Percentiles rank a stretch among this genome's conserved stretches.
These are phyloP conservation scores for Polydrusus cervinus DNA, from an alignment of 2,888 invertebrate genomes.

Conservation along the genomic window DNA sequence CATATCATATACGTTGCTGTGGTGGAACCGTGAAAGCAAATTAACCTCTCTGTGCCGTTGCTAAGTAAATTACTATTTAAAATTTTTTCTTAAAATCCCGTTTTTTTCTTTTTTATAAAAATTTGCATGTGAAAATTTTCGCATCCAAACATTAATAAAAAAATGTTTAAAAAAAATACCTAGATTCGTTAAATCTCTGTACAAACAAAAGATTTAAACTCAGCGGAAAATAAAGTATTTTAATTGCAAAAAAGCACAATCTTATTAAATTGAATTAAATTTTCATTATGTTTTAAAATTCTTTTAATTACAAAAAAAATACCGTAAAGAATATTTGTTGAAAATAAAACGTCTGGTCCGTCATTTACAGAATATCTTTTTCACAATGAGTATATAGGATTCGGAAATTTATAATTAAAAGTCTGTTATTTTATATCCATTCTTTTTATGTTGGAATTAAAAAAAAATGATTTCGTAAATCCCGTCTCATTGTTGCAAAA, in stretches of 20 bases:
- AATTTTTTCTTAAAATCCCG: too few species aligned
- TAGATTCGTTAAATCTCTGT: too few species aligned
- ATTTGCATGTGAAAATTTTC: too few species aligned
- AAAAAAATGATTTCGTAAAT: background rate
- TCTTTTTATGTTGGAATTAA: background rate
- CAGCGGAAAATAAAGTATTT: background rate
- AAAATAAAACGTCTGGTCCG: background rate
- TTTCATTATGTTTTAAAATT: background rate
- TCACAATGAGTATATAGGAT: background rate
- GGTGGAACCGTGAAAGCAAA: too few species aligned
- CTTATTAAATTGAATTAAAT: background rate
- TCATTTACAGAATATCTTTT: background rate
- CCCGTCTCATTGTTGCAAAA: background rate
- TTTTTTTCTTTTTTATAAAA: too few species aligned
- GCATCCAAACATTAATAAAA: too few species aligned
- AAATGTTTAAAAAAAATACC: too few species aligned
- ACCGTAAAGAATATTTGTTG: background rate
- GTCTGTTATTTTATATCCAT: background rate
- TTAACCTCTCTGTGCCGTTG: too few species aligned
- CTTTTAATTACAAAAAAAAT: background rate
- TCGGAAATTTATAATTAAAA: constrained; percentile 2
- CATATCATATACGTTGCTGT: too few species aligned
- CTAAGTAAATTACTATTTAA: too few species aligned
- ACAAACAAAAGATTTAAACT: background rate
- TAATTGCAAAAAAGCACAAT: background rate